These are phyloP conservation scores for Amphipoea oculea DNA, from an alignment of 2,888 invertebrate genomes.

Conservation along the genomic window DNA sequence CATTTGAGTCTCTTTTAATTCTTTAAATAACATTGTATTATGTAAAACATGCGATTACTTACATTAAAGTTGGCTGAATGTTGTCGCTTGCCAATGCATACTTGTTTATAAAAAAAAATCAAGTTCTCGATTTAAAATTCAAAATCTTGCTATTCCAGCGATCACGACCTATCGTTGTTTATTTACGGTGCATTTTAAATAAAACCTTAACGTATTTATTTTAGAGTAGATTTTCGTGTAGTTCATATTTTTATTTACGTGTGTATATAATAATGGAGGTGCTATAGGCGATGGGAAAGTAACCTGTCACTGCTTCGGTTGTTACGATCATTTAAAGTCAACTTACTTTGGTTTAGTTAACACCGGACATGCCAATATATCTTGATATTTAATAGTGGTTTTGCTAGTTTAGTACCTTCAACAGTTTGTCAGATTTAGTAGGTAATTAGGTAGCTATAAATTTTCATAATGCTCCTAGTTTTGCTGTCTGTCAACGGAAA, in stretches of 20 bases:
- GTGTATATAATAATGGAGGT: conserved; percentile 49
- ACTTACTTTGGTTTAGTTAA: conserved; percentile 61
- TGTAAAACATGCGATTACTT: conserved; percentile 47
- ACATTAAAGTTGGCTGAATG: conserved; percentile 50
- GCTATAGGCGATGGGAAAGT: conserved; percentile 42
- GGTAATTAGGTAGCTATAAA: background rate
- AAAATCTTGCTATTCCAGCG: conserved; percentile 72
- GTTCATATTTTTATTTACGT: conserved; percentile 30
- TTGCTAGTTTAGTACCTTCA: background rate
- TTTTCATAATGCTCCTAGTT: background rate
- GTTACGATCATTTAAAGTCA: conserved; percentile 41
- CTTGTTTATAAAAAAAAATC: conserved; percentile 57
- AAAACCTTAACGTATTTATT: conserved; percentile 26
- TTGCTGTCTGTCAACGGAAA: background rate
- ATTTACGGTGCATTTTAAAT: conserved; percentile 44
- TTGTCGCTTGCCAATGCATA: conserved; percentile 52
- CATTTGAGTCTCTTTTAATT: background rate
- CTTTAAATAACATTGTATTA: conserved; percentile 7
- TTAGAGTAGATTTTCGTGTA: conserved; percentile 48
- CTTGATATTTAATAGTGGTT: background rate
- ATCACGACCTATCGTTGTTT: conserved; percentile 62
- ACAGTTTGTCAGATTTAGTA: background rate
- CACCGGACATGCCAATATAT: background rate
- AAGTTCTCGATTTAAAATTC: conserved; percentile 73
- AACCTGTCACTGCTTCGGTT: conserved; percentile 50